Percentiles rank a stretch among this genome's conserved stretches.
These are phyloP conservation scores for Tupaia chinensis DNA, from an alignment of 2,113 vertebrate genomes.

Conservation along the genomic window DNA sequence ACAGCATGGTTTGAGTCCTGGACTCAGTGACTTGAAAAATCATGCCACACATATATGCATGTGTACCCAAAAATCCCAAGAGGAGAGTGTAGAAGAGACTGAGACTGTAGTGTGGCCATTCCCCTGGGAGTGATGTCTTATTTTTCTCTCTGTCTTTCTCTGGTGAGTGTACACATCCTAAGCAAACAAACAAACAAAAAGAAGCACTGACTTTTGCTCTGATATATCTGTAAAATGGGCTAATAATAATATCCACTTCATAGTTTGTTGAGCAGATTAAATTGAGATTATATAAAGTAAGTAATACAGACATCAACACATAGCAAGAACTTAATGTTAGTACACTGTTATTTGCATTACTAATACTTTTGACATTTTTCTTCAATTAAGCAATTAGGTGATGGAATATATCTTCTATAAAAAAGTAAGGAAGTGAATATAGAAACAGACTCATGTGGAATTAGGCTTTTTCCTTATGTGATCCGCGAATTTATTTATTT, in stretches of 20 bases:
- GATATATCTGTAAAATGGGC: neutral
- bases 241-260: neutral
- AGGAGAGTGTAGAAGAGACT: too few species aligned
- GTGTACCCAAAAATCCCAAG: too few species aligned
- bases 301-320: neutral
- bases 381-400: neutral
- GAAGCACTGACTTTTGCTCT: neutral
- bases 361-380: constrained; percentile 4
- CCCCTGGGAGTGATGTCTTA: too few species aligned
- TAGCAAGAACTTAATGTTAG: neutral
- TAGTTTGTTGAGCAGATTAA: neutral
- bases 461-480: neutral
- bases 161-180: too few species aligned
- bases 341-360: neutral
- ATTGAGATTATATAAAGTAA: neutral
- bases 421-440: neutral
- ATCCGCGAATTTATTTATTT: neutral
- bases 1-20: too few species aligned
- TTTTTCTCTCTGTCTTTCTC: too few species aligned
- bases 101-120: too few species aligned
- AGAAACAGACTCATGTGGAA: neutral
- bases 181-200: too few species aligned
- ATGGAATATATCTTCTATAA: neutral
- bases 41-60: too few species aligned
- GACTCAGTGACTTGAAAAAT: too few species aligned